These are phyloP conservation scores for Polypedilum pembai DNA, from an alignment of 1,140 invertebrate species.

Conservation along the genomic window DNA sequence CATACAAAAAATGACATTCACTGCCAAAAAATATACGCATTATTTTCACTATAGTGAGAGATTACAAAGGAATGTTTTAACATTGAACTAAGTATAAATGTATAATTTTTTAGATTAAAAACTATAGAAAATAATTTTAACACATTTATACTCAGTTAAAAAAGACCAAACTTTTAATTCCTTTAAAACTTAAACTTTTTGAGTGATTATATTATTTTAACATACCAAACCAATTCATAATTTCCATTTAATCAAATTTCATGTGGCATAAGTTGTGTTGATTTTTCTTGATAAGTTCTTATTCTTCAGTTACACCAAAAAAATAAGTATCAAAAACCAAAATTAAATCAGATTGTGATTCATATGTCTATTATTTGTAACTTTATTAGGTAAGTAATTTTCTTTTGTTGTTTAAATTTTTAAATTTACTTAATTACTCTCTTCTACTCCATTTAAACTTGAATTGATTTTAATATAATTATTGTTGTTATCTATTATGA, in stretches of 20 bases:
- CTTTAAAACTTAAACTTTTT: too few relatives aligned
- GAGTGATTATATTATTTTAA: too few relatives aligned
- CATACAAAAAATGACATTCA: not conserved
- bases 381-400: not conserved
- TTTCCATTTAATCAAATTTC: not conserved
- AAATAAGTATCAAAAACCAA: not conserved
- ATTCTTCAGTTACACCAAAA: constrained; percentile 9
- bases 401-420: not conserved
- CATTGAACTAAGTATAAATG: too few relatives aligned
- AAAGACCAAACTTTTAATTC: too few relatives aligned
- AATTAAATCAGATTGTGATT: constrained; percentile 6
- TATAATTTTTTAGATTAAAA: too few relatives aligned
- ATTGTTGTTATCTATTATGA: not conserved
- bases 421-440: not conserved
- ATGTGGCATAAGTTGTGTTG: not conserved
- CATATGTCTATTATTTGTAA: not conserved
- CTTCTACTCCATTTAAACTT: not conserved
- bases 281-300: not conserved
- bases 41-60: too few relatives aligned
- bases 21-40: too few relatives aligned
- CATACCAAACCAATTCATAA: too few relatives aligned
- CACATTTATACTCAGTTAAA: too few relatives aligned
- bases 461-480: not conserved
- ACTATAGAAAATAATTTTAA: too few relatives aligned
- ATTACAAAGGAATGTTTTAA: too few relatives aligned